phyloP scores from a whole-genome alignment of 2,113 vertebrate species.

The Dermatemys mawii region DNA sequence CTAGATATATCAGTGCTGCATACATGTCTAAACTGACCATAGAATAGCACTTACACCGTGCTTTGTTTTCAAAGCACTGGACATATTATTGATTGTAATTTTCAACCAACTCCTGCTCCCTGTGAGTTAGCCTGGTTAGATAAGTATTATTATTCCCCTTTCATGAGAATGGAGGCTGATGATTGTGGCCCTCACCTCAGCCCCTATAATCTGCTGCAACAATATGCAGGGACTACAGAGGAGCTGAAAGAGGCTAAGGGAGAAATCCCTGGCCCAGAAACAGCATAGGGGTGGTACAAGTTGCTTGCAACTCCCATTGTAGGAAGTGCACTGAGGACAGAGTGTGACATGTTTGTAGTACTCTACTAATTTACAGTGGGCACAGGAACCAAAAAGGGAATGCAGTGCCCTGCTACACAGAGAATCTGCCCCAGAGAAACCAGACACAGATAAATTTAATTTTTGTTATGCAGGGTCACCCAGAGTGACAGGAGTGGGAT shows the following conservation, averaged over 20 bases:
- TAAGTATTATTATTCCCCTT: neutral
- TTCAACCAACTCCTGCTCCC: neutral
- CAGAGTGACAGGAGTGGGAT: neutral
- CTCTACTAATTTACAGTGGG: neutral
- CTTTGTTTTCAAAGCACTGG: neutral
- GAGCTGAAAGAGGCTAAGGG: neutral
- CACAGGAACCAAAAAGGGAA: too few species aligned
- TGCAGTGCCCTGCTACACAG: too few species aligned
- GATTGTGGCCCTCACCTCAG: neutral
- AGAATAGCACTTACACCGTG: neutral
- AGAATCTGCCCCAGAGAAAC: neutral
- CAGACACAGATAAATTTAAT: accelerated
- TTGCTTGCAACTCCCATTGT: accelerated
- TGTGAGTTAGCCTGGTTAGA: neutral
- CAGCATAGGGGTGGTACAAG: neutral
- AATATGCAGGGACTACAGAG: neutral
- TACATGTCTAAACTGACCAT: neutral
- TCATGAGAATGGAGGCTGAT: neutral
- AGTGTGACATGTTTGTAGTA: neutral
- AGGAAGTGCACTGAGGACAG: neutral
- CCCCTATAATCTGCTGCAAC: neutral
- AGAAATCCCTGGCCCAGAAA: neutral
- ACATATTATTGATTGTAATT: neutral
- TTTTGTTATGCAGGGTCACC: neutral
- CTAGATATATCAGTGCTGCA: neutral